Evolutionary conservation across 2,888 invertebrate genomes (phyloP), one percentile per base, ranked within the genome.

Genomic region (Lingula anatina): DNA sequence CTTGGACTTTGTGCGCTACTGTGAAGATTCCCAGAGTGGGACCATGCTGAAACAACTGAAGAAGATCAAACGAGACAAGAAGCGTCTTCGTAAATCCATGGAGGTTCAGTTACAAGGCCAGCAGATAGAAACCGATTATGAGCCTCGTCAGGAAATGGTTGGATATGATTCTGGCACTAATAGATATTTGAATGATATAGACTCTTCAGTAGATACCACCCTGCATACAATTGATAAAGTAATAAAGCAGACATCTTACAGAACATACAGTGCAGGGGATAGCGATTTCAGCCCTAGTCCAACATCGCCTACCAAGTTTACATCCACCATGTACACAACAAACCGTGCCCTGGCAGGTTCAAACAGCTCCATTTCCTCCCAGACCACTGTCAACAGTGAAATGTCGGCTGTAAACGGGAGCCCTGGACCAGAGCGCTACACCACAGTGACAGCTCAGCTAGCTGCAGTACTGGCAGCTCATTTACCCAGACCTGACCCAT

Each of bases 1-100:
- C 76, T 79, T 90, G 71, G 91, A 89, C 75, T 92, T 92, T 75
- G 88, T 92, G 41, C 84, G 86, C 51, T 91, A 86, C 78, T 89
- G 89, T 74, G 70, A 64, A 18, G 83, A 85, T 45, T 68, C 78
- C 41, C 60, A 70, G 27, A 66, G 63, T 50, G 69, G 66, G 48
- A 55, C 64, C 18, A 65, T 68, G 38, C 56, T 75, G 23, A 61
- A 62, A 45, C 69, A 75, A 50, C 64, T 77, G 42, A 72, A 76
- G 51, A 72, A 77, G 53, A 69, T 79, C 44, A 83, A 86, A 52
- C 82, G 85, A 56, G 85, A 86, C 71, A 82, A 86, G 49, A 81
- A 88, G 43, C 82, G 85, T 58, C 86, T 88, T 71, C 81, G 88
- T 57, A 87, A 88, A 66, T 89, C 89, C 3, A 88, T 89, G 85